A percentile compares a stretch with the other conserved stretches of the same genome.
Conservation (phyloP, 2,888 invertebrate species). For the Chaetogeoica ovagalla region DNA sequence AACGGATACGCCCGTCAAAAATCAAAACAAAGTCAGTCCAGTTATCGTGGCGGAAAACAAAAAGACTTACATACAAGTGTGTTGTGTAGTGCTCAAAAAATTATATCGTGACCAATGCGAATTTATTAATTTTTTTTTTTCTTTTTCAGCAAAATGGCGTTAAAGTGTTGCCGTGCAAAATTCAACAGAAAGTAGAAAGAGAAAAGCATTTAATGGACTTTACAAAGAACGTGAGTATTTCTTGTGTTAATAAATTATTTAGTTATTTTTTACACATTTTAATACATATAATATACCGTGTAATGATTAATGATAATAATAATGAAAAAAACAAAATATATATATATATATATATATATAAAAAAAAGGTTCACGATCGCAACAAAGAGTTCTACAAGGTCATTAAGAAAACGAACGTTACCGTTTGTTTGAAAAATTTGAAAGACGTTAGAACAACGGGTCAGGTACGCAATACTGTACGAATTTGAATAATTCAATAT, state of each 20-base stretch:
- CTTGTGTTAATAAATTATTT: background rate
- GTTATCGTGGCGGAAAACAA: constrained; percentile 45
- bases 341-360: constrained; percentile 10
- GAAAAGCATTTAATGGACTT: constrained; percentile 52
- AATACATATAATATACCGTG: background rate
- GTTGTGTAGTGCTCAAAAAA: background rate
- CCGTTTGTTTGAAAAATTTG: constrained; percentile 44
- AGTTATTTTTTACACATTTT: background rate
- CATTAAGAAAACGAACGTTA: constrained; percentile 48
- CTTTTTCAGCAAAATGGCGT: constrained; percentile 42
- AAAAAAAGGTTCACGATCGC: constrained; percentile 43
- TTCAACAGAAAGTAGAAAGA: constrained; percentile 51
- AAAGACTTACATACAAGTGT: constrained; percentile 48
- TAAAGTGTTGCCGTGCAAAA: constrained; percentile 48
- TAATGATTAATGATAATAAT: background rate
- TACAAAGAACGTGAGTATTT: constrained; percentile 36
- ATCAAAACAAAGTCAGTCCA: constrained; percentile 22
- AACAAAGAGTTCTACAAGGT: constrained; percentile 49
- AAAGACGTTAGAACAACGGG: constrained; percentile 40
- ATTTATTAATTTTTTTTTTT: background rate
- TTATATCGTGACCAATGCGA: no score
- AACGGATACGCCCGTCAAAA: constrained; percentile 12
- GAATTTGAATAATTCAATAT: constrained; percentile 21
- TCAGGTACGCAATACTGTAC: constrained; percentile 44
- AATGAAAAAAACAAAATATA: no score